These are phyloP conservation scores for Microcebus tavaratra DNA, from an alignment of 2,113 vertebrate genomes.

Conservation along the genomic window DNA sequence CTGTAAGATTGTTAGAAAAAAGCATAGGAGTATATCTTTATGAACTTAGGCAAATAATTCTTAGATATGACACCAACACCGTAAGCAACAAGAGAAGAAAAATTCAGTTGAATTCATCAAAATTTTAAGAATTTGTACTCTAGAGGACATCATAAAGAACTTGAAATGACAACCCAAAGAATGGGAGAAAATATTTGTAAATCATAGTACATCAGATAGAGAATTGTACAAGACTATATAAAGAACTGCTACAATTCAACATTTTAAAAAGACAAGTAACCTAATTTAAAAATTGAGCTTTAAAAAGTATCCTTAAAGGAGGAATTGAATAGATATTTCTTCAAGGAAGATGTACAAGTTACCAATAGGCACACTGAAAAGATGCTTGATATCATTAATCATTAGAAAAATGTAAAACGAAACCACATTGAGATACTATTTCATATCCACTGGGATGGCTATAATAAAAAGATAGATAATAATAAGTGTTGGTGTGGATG, in stretches of 20 bases:
- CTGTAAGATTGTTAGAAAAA: not conserved
- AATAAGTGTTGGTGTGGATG: not conserved
- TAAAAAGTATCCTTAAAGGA: not conserved
- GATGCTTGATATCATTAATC: not conserved
- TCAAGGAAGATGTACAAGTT: not conserved
- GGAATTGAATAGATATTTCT: not conserved
- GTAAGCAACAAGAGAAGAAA: not conserved
- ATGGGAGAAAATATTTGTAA: constrained; percentile 15
- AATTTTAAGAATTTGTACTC: not conserved
- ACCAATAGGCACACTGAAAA: not conserved
- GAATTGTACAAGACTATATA: not conserved
- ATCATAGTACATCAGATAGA: not conserved
- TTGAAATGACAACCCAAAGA: not conserved
- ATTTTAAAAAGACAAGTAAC: not conserved
- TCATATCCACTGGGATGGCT: not conserved
- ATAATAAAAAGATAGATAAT: not conserved
- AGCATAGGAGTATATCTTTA: not conserved
- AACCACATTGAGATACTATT: not conserved
- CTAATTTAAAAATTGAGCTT: not conserved
- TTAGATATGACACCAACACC: not conserved
- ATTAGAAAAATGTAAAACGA: not conserved
- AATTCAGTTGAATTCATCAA: not conserved
- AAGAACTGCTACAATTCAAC: not conserved
- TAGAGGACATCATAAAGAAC: not conserved
- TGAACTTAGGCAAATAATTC: not conserved